phyloP scores from a whole-genome alignment of 1,140 invertebrate genomes.

The Vanessa atalanta region DNA sequence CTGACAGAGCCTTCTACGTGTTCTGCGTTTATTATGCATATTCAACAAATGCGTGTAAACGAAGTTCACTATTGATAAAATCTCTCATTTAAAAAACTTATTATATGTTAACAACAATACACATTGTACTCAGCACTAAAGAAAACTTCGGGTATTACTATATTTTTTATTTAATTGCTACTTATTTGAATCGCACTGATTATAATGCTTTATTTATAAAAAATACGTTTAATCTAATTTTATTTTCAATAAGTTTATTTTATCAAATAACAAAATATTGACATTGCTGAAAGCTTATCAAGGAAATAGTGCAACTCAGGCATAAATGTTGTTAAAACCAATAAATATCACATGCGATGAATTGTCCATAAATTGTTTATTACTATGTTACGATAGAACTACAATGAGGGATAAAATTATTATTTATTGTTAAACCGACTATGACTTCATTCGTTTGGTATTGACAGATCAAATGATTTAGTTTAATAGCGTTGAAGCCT shows the following conservation, averaged over 20 bases:
- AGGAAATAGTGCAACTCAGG: constrained; percentile 2
- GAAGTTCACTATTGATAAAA: too few relatives aligned
- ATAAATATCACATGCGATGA: background rate
- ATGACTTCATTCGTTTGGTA: constrained; percentile 5
- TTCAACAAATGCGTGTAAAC: too few relatives aligned
- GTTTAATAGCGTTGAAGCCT: background rate
- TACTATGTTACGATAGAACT: background rate
- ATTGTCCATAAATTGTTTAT: constrained; percentile 1
- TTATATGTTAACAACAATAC: too few relatives aligned
- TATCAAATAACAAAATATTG: too few relatives aligned
- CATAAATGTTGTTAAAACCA: constrained; percentile 1
- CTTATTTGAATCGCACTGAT: too few relatives aligned
- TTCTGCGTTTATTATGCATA: background rate
- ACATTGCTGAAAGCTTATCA: background rate
- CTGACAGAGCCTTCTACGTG: background rate
- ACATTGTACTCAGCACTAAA: too few relatives aligned
- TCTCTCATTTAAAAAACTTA: too few relatives aligned
- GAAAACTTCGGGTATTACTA: too few relatives aligned
- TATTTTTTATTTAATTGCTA: too few relatives aligned
- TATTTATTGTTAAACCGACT: background rate
- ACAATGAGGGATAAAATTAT: background rate
- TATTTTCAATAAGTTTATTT: too few relatives aligned
- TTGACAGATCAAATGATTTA: constrained; percentile 12
- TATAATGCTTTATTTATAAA: too few relatives aligned
- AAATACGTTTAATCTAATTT: too few relatives aligned